A percentile compares a stretch with the other conserved stretches of the same genome.
These are phyloP conservation scores for Trachymyrmex cornetzi DNA, from an alignment of 1,140 invertebrate species.

Conservation along the genomic window DNA sequence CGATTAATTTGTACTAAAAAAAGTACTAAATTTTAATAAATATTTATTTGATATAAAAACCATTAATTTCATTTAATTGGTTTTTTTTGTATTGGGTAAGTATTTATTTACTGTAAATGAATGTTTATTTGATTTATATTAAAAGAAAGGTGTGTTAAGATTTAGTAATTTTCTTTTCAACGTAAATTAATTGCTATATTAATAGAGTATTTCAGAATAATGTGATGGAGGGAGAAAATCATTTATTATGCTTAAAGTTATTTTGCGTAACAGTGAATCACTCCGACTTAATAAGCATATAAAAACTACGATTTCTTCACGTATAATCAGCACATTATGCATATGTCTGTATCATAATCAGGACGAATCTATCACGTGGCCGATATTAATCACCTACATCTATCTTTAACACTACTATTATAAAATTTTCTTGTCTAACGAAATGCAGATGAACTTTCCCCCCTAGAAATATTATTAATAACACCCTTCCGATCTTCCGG, in stretches of 20 bases:
- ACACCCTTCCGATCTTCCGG: constrained; percentile 39
- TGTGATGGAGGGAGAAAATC: background rate
- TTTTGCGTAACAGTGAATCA: background rate
- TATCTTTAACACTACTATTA: constrained; percentile 19
- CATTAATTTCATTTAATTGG: too few relatives aligned
- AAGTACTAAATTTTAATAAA: too few relatives aligned
- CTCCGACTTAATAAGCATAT: background rate
- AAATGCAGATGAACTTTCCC: constrained; percentile 45
- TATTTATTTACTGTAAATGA: too few relatives aligned
- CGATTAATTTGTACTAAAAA: too few relatives aligned
- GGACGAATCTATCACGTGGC: constrained; percentile 39
- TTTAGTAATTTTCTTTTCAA: too few relatives aligned
- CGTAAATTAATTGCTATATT: background rate
- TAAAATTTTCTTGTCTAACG: background rate
- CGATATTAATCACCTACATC: constrained; percentile 21
- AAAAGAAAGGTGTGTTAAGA: too few relatives aligned
- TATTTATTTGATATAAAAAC: too few relatives aligned
- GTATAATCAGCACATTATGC: constrained; percentile 4
- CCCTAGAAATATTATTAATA: constrained; percentile 35
- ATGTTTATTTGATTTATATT: too few relatives aligned
- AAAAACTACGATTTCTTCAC: background rate
- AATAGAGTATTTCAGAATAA: background rate
- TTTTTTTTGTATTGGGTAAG: too few relatives aligned
- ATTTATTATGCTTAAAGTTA: background rate
- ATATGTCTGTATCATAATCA: constrained; percentile 32